Evolutionary conservation across 2,888 invertebrate genomes (phyloP).

Genomic region (Seira ritae): DNA sequence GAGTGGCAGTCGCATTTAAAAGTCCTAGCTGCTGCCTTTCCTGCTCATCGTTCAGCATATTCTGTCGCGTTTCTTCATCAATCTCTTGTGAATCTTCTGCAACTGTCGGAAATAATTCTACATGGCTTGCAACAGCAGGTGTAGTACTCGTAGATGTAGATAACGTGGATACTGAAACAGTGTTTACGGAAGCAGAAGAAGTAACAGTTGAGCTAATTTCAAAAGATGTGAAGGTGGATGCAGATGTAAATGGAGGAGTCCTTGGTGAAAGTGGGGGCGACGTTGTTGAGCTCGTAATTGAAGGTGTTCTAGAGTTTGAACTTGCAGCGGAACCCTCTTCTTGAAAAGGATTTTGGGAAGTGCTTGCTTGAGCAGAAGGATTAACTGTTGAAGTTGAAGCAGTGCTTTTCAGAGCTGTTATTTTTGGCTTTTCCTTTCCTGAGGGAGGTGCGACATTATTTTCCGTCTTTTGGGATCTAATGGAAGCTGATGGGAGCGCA

Average conservation of each 20-base stretch:
- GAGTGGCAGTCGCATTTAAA: not conserved
- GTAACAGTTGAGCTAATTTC: too few relatives aligned
- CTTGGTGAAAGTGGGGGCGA: not conserved
- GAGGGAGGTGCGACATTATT: not conserved
- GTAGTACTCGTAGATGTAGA: not conserved
- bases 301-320: not conserved
- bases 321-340: not conserved
- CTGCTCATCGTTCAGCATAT: slow-evolving; percentile 68
- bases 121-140: slow-evolving; percentile 4
- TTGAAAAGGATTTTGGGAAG: slow-evolving; percentile 15
- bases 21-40: slow-evolving; percentile 53
- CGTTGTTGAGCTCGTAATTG: not conserved
- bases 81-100: slow-evolving; percentile 1
- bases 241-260: slow-evolving; percentile 1
- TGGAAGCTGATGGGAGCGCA: too few relatives aligned
- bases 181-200: too few relatives aligned
- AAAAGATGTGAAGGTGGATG: not conserved
- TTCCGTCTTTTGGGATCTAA: too few relatives aligned
- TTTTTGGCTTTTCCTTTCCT: not conserved
- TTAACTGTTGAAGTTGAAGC: not conserved
- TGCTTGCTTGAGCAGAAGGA: not conserved
- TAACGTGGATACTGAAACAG: too few relatives aligned
- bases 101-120: not conserved
- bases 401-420: too few relatives aligned
- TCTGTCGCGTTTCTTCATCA: slow-evolving; percentile 70